phyloP scores from a whole-genome alignment of 2,797 vertebrate species.

The Falco berigora region DNA sequence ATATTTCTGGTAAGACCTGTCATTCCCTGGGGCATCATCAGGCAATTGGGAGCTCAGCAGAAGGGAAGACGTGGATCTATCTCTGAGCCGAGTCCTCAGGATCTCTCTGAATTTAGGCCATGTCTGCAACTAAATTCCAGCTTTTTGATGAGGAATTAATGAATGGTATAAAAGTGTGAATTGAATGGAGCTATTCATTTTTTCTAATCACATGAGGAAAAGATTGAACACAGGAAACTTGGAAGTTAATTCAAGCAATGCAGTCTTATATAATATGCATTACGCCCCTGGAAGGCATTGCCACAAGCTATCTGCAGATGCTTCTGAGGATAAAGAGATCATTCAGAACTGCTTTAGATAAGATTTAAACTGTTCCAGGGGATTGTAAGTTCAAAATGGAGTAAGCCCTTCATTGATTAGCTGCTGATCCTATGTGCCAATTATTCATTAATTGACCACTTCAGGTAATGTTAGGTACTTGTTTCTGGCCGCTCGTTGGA shows the following conservation, averaged over 20 bases:
- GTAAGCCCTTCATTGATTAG: background rate
- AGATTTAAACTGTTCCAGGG: background rate
- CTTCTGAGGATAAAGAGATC: background rate
- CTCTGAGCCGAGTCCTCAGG: background rate
- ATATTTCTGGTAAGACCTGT: background rate
- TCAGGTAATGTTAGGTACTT: background rate
- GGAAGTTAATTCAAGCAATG: background rate
- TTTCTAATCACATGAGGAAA: background rate
- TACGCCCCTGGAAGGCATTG: background rate
- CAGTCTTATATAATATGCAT: background rate
- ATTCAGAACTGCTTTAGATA: background rate
- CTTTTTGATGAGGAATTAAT: background rate
- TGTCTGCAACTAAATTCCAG: background rate
- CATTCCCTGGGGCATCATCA: background rate
- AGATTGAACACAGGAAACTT: background rate
- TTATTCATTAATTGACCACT: background rate
- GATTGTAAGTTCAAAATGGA: background rate
- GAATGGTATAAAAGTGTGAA: background rate
- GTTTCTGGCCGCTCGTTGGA: background rate
- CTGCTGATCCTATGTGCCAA: background rate
- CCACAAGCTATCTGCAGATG: background rate
- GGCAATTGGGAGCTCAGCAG: background rate
- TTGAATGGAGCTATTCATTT: background rate
- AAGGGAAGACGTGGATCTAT: background rate
- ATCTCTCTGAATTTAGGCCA: background rate